Percentiles rank a stretch among this genome's conserved stretches.
These are phyloP conservation scores for Cryptocephalus moraei DNA, from an alignment of 2,888 invertebrate genomes.

Conservation along the genomic window DNA sequence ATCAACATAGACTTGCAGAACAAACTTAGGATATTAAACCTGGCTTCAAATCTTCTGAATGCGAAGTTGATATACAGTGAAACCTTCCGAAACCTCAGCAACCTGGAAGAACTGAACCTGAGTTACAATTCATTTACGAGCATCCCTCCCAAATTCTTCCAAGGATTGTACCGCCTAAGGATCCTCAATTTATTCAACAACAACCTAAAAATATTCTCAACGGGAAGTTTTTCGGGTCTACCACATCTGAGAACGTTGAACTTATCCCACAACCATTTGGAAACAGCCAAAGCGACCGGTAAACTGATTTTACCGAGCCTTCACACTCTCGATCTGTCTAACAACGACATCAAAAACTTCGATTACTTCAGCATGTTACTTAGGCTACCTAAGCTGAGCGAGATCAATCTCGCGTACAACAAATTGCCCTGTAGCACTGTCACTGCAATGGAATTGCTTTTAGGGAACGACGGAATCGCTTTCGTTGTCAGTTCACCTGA, in stretches of 20 bases:
- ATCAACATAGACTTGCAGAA: constrained; percentile 23
- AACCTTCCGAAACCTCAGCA: constrained; percentile 24
- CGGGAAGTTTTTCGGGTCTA: constrained; percentile 26
- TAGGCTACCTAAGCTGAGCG: constrained; percentile 24
- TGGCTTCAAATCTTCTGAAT: constrained; percentile 25
- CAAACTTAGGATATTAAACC: constrained; percentile 23
- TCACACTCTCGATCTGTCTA: constrained; percentile 27
- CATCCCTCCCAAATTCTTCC: constrained; percentile 24
- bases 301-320: constrained; percentile 25
- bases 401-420: constrained; percentile 24
- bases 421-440: constrained; percentile 26
- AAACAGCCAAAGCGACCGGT: constrained; percentile 22
- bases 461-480: constrained; percentile 21
- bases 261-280: constrained; percentile 25
- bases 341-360: constrained; percentile 26
- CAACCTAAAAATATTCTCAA: constrained; percentile 24
- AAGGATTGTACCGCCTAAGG: constrained; percentile 22
- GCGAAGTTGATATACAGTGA: constrained; percentile 17
- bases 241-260: constrained; percentile 28
- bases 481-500: constrained; percentile 3
- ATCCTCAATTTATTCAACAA: constrained; percentile 28
- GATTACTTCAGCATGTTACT: constrained; percentile 26
- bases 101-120: constrained; percentile 27
- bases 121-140: constrained; percentile 21
- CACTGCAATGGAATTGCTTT: constrained; percentile 24